Conservation (phyloP, 2,888 invertebrate species). For the Calameuta filiformis region DNA sequence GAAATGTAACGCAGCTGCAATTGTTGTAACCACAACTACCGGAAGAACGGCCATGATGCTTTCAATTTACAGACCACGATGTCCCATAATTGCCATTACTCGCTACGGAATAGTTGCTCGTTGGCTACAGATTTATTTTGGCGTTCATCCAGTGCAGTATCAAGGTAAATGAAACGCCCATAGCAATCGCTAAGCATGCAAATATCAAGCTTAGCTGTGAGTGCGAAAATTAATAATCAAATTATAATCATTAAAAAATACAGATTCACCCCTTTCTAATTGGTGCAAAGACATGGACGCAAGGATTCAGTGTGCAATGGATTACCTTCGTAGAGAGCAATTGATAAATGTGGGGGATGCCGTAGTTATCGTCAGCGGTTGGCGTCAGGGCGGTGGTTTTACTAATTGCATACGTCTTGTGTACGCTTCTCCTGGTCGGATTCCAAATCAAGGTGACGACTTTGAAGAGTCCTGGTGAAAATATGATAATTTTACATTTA, state of each 20-base stretch:
- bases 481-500: neutral
- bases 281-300: conserved; percentile 74
- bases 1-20: conserved; percentile 76
- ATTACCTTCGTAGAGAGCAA: conserved; percentile 73
- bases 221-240: neutral
- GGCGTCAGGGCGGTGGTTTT: conserved; percentile 75
- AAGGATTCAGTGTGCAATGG: conserved; percentile 71
- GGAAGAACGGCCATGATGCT: conserved; percentile 74
- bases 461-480: conserved; percentile 37
- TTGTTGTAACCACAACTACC: conserved; percentile 75
- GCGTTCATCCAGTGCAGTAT: conserved; percentile 75
- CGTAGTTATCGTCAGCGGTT: conserved; percentile 78
- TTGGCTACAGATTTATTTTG: conserved; percentile 76
- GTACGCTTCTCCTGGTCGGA: conserved; percentile 64
- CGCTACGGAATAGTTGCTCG: conserved; percentile 72
- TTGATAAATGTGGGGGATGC: conserved; percentile 77
- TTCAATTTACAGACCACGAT: conserved; percentile 76
- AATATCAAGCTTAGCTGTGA: neutral
- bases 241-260: conserved; percentile 11
- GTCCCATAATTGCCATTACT: conserved; percentile 78
- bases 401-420: conserved; percentile 77
- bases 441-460: conserved; percentile 26
- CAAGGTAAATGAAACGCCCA: conserved; percentile 66
- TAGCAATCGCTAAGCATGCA: neutral
- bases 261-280: conserved; percentile 65